A percentile compares a stretch with the other conserved stretches of the same genome.
These are phyloP conservation scores for Grantiella picta DNA, from an alignment of 2,113 vertebrate genomes.

Conservation along the genomic window DNA sequence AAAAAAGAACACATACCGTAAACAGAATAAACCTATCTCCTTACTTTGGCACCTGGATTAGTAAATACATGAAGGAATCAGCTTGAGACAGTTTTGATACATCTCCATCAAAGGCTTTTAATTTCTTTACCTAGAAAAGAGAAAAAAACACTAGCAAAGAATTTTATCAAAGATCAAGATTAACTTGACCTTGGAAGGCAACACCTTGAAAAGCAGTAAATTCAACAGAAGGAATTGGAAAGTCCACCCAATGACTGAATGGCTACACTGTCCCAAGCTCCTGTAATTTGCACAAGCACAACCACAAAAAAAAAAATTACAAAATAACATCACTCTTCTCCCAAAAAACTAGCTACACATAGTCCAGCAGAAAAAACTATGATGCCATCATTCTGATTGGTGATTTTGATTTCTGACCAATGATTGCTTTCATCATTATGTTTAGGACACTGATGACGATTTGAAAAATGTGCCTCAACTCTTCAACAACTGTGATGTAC, in stretches of 20 bases:
- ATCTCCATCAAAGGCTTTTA: constrained; percentile 87
- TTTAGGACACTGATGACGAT: not conserved
- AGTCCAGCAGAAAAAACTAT: not conserved
- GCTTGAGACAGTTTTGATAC: constrained; percentile 90
- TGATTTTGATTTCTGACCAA: not conserved
- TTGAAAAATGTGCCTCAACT: not conserved
- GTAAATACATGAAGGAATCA: constrained; percentile 90
- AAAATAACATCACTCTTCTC: not conserved
- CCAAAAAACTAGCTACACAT: not conserved
- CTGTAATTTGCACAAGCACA: not conserved
- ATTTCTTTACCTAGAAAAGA: constrained; percentile 84
- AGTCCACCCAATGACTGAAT: not conserved
- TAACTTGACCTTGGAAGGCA: not conserved
- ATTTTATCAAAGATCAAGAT: not conserved
- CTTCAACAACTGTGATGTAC: not conserved
- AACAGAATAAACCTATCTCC: constrained; percentile 34
- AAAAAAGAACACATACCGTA: not conserved
- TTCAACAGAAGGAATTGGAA: not conserved
- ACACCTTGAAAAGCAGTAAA: not conserved
- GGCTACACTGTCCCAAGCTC: not conserved
- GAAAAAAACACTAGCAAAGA: constrained; percentile 17
- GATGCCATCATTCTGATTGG: rapidly evolving
- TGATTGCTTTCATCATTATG: not conserved
- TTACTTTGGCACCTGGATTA: constrained; percentile 96
- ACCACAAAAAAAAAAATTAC: not conserved